Evolutionary conservation across 2,888 invertebrate species (phyloP), one percentile per base, ranked within the genome.

Genomic region (Balanococcus diminutus): DNA sequence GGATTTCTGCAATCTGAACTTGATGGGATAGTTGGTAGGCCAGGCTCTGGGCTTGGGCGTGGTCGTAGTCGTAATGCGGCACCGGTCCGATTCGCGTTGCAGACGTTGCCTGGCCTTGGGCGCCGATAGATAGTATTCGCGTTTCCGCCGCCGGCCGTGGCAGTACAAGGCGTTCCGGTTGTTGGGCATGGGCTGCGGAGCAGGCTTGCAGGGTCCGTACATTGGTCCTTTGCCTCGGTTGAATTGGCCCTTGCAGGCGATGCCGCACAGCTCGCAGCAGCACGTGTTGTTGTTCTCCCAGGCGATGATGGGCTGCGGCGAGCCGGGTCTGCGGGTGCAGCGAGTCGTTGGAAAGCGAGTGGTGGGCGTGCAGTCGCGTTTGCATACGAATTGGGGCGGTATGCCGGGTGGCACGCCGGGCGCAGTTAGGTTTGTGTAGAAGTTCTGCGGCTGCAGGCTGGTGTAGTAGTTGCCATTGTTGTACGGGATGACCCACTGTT

Each of bases 1-100:
- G 1, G 82, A 28, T 46, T 42, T 82, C 14, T 82, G 82, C 31
- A 82, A 16, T 16, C 51, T 22, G 51, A 51, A 82, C 11, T 82
- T 82, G 28, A 82, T 28, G 14, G 82, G 82, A 25, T 46, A 82
- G 51, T 82, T 82, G 16, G 82, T 82, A 1, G 82, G 82, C 42
- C 82, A 51, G 6, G 46, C 16, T 22, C n/a, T 6, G 25, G 82
- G 82, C 31, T 28, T 82, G 51, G 82, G 46, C 14, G 46, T 46
- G 25, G 82, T 72, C 1, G 72, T 72, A 4, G 72, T 72, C 32
- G 72, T 72, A 16, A 72, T 72, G 0, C 72, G 31, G 14, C 72
- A 72, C 9, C 72, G 19, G 32, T 72, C 72, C 2, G 72, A 31
- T 72, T 72, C 72, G 3, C 32, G 28, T 72, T 72, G 72, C 32